A percentile compares a stretch with the other conserved stretches of the same genome.
Evolutionary conservation across 2,888 invertebrate species (phyloP).

Genomic region (Perdita meconis): DNA sequence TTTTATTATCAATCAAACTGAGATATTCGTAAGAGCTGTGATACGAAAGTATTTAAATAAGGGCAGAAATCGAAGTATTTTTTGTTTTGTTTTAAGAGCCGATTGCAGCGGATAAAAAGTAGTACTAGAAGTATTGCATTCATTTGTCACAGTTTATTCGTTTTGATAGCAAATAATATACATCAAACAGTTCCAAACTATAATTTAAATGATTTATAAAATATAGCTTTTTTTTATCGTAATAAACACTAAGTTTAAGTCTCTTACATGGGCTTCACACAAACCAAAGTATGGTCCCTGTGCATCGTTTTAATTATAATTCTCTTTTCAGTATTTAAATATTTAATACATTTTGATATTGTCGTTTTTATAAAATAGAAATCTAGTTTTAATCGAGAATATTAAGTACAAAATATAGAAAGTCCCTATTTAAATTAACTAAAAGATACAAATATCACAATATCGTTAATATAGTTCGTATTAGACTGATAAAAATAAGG

Average conservation of each 20-base stretch:
- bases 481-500: constrained; percentile 1
- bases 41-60: background rate
- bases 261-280: background rate
- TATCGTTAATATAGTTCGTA: constrained; percentile 7
- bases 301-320: constrained; percentile 28
- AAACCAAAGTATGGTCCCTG: constrained; percentile 29
- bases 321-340: constrained; percentile 11
- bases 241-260: constrained; percentile 2
- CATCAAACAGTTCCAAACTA: background rate
- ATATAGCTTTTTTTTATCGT: background rate
- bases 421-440: background rate
- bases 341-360: constrained; percentile 2
- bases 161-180: background rate
- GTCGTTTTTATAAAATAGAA: constrained; percentile 21
- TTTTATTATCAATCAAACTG: too few species aligned
- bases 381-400: constrained; percentile 21
- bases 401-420: constrained; percentile 41
- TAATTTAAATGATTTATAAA: background rate
- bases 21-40: too few species aligned
- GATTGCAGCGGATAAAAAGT: constrained; percentile 14
- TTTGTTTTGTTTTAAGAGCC: constrained; percentile 12
- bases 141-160: constrained; percentile 1
- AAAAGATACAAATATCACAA: constrained; percentile 25
- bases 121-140: too few species aligned
- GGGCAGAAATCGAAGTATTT: too few species aligned